Evolutionary conservation across 2,797 vertebrate genomes (phyloP).

Genomic region (Pseudocheirus occidentalis): DNA sequence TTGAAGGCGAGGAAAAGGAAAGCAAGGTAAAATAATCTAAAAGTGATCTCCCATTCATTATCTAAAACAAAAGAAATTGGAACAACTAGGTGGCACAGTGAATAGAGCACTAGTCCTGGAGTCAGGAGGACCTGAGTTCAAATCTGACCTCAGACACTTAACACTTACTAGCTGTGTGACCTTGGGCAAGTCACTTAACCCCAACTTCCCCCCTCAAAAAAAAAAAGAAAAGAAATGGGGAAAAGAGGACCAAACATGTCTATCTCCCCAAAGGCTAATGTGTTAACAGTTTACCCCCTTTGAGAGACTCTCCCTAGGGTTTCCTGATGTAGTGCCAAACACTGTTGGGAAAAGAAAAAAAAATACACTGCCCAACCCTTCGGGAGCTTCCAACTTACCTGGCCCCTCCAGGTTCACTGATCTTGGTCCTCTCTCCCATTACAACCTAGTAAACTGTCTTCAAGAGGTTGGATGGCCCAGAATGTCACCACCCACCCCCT

Average conservation of each 20-base stretch:
- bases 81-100: too few species aligned
- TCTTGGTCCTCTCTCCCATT: background rate
- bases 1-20: conserved; percentile 24
- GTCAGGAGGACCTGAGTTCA: too few species aligned
- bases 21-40: background rate
- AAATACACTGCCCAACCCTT: conserved; percentile 16
- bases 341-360: conserved; percentile 7
- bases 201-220: too few species aligned
- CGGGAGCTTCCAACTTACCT: conserved; percentile 23
- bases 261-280: conserved; percentile 26
- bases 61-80: background rate
- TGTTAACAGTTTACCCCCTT: conserved; percentile 11
- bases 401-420: background rate
- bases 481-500: background rate
- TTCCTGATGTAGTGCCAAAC: background rate
- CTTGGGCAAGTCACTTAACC: too few species aligned
- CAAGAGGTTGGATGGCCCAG: background rate
- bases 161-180: too few species aligned
- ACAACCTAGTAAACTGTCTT: background rate
- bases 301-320: background rate
- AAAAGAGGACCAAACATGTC: background rate
- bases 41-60: background rate
- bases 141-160: too few species aligned
- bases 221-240: background rate
- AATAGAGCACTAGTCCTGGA: too few species aligned